Base-by-base conservation (phyloP, 2,888 invertebrate genomes). In the Trilocha varians region DNA sequence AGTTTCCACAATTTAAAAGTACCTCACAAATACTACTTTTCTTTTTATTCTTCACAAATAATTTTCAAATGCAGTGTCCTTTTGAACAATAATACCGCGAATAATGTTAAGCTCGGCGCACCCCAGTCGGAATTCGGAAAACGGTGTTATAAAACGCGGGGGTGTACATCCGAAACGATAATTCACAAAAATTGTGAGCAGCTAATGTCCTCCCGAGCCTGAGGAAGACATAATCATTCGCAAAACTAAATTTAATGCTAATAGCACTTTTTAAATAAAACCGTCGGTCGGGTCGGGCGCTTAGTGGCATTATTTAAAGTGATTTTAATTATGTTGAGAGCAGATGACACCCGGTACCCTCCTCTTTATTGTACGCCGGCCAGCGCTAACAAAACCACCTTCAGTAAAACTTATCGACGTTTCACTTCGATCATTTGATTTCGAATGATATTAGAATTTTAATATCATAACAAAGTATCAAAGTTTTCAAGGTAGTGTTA, bases 301-400 rank as follows among this genome's bases (percentile, higher is more conserved):
- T 77, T 75, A 75, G 78, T 78, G 77, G 79, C 78, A 76, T 80
- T 83, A 84, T 84, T 83, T 84, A 78, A 83, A 83, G 75, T 79
- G 76, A 80, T 85, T 87, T 84, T 85, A 87, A 87, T 87, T 87
- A 85, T 84, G 85, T 84, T 85, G 76, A 76, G 78, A 79, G 83
- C 86, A 87, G 86, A 86, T 84, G 85, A 83, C 85, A 76, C 64
- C 51, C 59, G 57, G 75, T 70, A 54, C 80, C 85, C 82, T 82
- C 85, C 85, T 84, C 78, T 85, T 84, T 76, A 78, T 74, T 84
- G 86, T 85, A 69, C 56, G 53, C 42, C 53, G 54, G 49, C 56
- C 51, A 45, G 43, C 49, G 52, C 53, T 53, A 57, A 48, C 49
- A 52, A 48, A 61, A 54, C 59, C 62, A 55, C 55, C 59, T 64